Base-by-base conservation (phyloP, 2,113 vertebrate species). In the Salvator merianae region DNA sequence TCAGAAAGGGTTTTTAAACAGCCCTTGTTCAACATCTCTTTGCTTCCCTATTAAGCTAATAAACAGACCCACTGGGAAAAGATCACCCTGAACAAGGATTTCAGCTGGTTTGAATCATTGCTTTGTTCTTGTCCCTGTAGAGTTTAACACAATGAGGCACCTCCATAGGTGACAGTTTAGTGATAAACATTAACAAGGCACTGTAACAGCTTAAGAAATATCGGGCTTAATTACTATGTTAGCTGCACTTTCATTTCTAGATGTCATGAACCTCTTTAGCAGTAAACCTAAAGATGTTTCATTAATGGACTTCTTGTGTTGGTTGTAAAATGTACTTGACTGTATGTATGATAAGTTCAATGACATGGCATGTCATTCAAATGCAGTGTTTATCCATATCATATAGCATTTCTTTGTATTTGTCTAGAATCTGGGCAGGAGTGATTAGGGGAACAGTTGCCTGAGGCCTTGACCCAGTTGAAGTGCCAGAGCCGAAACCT, bases 1-100 rank as follows among this genome's bases (percentile, higher is more conserved):
- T 47, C 9, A n/a, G n/a, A n/a, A n/a, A n/a, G n/a, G n/a, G n/a
- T n/a, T n/a, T n/a, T n/a, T n/a, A n/a, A n/a, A n/a, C n/a, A n/a
- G 69, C 80, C 34, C 63, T 89, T 84, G 55, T 85, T 76, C 28
- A 38, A 9, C 69, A 36, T 70, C 24, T 69, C 30, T 34, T 36
- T 34, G 0, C 22, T 40, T n/a, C 24, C 63, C 55, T 36, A n/a
- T 28, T 81, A 13, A 38, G 26, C 43, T 55, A 77, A 40, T 63
- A 70, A 82, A 59, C 73, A 40, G n/a, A 71, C 24, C 9, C 16
- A 43, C 32, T 32, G 30, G 55, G 26, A 50, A 47, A 22, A 36
- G 82, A 18, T 79, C 55, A 13, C 20, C 66, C 47, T 59, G 26
- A 2, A 78, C 36, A 78, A 10, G 18, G 20, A 32, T 34, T 71